These are phyloP conservation scores for Bostrychus sinensis DNA, from an alignment of 2,113 vertebrate genomes.

Conservation along the genomic window DNA sequence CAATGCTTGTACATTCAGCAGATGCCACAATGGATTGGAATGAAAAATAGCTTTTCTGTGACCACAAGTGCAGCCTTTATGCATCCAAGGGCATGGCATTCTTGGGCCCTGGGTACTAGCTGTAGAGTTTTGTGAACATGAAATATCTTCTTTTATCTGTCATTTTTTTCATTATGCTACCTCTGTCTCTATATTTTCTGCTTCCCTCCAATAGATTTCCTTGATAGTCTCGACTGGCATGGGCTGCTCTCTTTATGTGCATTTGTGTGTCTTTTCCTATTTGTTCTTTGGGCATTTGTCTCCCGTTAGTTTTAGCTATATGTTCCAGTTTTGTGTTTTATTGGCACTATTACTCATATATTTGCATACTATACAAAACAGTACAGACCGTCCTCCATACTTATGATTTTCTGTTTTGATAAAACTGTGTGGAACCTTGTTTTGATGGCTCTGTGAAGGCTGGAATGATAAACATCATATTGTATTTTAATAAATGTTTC, in stretches of 20 bases:
- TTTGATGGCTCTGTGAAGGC: conserved; percentile 45
- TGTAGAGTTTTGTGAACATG: conserved; percentile 66
- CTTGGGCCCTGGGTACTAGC: conserved; percentile 60
- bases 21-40: conserved; percentile 66
- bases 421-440: conserved; percentile 61
- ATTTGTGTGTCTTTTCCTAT: conserved; percentile 9
- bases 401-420: conserved; percentile 53
- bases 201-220: conserved; percentile 61
- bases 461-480: conserved; percentile 20
- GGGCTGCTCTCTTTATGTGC: conserved; percentile 55
- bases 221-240: conserved; percentile 59
- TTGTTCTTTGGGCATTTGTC: conserved; percentile 9
- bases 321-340: not conserved
- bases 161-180: conserved; percentile 69
- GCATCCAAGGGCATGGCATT: conserved; percentile 76
- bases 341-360: not conserved
- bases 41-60: conserved; percentile 71
- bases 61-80: conserved; percentile 74
- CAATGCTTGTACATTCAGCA: conserved; percentile 71
- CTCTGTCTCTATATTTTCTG: conserved; percentile 52
- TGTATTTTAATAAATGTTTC: conserved; percentile 31
- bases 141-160: conserved; percentile 76
- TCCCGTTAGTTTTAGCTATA: not conserved
- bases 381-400: conserved; percentile 47
- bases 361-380: conserved; percentile 24